Evolutionary conservation across 1,140 invertebrate genomes (phyloP).

Genomic region (Drosophila fuyamai): DNA sequence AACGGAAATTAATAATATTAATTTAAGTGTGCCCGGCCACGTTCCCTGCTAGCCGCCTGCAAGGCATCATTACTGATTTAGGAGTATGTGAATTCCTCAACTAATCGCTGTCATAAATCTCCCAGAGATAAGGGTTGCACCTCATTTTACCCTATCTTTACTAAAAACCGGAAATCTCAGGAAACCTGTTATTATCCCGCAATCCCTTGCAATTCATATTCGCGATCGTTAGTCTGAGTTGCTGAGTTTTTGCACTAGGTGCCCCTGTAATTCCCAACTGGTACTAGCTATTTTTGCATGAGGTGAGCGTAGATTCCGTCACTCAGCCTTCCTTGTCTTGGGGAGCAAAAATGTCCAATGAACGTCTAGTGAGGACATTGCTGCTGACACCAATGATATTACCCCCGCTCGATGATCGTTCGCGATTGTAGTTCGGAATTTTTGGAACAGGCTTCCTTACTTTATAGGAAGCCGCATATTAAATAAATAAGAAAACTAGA

Average conservation of each 20-base stretch:
- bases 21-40: constrained; percentile 27
- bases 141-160: not conserved
- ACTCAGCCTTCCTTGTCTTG: constrained; percentile 74
- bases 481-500: constrained; percentile 31
- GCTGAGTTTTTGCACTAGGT: constrained; percentile 3
- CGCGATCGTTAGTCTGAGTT: constrained; percentile 15
- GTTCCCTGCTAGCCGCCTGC: constrained; percentile 6
- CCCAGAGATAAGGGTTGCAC: constrained; percentile 27
- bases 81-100: constrained; percentile 7
- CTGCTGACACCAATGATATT: constrained; percentile 78
- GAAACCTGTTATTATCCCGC: constrained; percentile 16
- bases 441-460: constrained; percentile 72
- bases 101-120: constrained; percentile 25
- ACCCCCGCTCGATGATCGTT: constrained; percentile 57
- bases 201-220: constrained; percentile 18
- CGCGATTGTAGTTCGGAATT: constrained; percentile 63
- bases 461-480: constrained; percentile 67
- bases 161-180: constrained; percentile 4
- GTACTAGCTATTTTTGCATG: constrained; percentile 11
- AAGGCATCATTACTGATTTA: constrained; percentile 2
- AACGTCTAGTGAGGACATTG: constrained; percentile 78
- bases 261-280: constrained; percentile 58
- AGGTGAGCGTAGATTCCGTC: constrained; percentile 2
- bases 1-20: constrained; percentile 58
- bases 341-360: constrained; percentile 80